phyloP scores from a whole-genome alignment of 1,140 invertebrate genomes.

The Lepidurus apus region DNA sequence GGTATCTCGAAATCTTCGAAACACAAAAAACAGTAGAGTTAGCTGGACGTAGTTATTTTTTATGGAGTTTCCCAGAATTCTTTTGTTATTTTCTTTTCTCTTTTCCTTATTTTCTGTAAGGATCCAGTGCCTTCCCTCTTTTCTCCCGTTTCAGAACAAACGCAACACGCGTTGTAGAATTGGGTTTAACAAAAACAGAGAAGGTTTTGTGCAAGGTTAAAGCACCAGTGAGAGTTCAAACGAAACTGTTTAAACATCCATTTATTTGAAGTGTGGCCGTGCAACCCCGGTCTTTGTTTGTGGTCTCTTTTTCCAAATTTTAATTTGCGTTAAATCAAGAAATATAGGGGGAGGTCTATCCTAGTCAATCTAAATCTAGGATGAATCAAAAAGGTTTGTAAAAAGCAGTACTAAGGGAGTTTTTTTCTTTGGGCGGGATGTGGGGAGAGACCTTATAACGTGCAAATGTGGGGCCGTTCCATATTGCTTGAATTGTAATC shows the following conservation, averaged over 20 bases:
- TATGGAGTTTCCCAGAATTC: not conserved
- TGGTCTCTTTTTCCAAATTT: not conserved
- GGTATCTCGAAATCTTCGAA: not conserved
- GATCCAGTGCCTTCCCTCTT: slow-evolving; percentile 11
- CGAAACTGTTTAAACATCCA: not conserved
- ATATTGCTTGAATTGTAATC: too few relatives aligned
- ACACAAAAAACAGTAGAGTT: not conserved
- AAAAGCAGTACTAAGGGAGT: not conserved
- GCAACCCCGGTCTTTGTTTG: slow-evolving; percentile 1
- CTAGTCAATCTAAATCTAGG: not conserved
- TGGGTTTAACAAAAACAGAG: not conserved
- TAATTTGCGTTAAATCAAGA: not conserved
- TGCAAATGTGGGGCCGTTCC: too few relatives aligned
- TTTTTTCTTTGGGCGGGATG: not conserved
- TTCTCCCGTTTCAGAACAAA: not conserved
- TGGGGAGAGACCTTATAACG: not conserved
- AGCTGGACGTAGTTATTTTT: not conserved
- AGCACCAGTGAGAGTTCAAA: slow-evolving; percentile 13
- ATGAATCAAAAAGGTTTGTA: slow-evolving; percentile 6
- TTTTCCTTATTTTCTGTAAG: slow-evolving; percentile 13
- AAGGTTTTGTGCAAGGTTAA: not conserved
- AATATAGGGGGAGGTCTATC: not conserved
- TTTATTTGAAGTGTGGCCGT: slow-evolving; percentile 3
- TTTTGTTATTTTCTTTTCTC: not conserved
- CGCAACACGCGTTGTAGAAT: not conserved